Percentiles rank a stretch among this genome's conserved stretches.
These are phyloP conservation scores for Petrocephalus microphthalmus DNA, from an alignment of 2,113 vertebrate species.

Conservation along the genomic window DNA sequence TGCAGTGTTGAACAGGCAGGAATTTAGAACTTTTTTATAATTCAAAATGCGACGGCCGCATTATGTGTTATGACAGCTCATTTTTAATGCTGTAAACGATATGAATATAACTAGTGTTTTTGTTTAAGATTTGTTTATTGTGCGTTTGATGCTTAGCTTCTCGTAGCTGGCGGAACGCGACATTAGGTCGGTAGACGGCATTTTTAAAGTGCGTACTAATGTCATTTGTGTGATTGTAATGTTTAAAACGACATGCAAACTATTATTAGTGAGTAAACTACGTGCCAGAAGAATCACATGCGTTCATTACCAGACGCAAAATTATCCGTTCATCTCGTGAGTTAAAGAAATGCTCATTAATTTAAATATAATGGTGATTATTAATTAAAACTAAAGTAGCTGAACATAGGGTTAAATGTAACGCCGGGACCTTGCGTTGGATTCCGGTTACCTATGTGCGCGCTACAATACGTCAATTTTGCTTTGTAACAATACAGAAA, in stretches of 20 bases:
- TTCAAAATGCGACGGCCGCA: not conserved
- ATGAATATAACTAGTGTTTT: not conserved
- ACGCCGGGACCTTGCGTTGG: conserved; percentile 4
- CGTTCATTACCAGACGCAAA: not conserved
- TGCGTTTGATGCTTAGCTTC: not conserved
- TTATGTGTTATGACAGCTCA: not conserved
- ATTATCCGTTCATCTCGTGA: not conserved
- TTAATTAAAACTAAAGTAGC: not conserved
- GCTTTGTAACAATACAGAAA: not conserved
- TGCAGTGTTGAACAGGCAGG: conserved; percentile 12
- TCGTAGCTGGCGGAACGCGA: not conserved
- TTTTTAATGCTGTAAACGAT: not conserved
- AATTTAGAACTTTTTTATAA: conserved; percentile 15
- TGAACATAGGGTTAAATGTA: conserved; percentile 9
- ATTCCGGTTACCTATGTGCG: not conserved
- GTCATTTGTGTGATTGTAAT: not conserved
- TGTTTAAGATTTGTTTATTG: not conserved
- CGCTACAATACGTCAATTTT: not conserved
- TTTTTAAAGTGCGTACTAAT: not conserved
- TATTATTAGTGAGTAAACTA: not conserved
- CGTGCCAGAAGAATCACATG: not conserved
- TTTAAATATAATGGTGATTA: not conserved
- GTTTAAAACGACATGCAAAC: conserved; percentile 11
- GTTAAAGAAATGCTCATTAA: not conserved
- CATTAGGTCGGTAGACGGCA: not conserved